Evolutionary conservation across 2,113 vertebrate genomes (phyloP).

Genomic region (human): DNA sequence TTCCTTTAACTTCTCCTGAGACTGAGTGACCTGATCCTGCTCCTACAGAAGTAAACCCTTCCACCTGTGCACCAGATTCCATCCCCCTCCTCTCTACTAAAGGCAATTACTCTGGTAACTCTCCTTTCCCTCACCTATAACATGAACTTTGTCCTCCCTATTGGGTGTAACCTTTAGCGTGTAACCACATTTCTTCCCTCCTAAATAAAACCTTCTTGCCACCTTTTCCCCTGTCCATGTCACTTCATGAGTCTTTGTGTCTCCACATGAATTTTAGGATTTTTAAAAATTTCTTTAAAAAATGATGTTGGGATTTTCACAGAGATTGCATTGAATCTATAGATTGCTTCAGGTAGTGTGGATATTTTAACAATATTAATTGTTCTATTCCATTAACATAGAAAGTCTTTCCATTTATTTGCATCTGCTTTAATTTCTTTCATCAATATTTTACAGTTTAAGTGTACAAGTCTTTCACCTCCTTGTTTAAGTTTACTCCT

Average conservation of each 20-base stretch:
- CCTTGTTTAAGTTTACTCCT: neutral
- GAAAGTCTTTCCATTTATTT: neutral
- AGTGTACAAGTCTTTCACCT: neutral
- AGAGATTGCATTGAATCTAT: neutral
- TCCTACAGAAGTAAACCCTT: neutral
- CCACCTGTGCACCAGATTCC: neutral
- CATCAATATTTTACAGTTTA: neutral
- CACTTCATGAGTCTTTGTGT: neutral
- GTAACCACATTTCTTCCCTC: neutral
- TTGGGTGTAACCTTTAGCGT: neutral
- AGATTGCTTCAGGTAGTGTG: neutral
- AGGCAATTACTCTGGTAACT: neutral
- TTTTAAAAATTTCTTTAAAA: neutral
- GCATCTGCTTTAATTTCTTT: neutral
- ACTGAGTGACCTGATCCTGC: neutral
- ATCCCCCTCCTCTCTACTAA: neutral
- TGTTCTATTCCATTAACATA: neutral
- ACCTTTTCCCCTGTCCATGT: neutral
- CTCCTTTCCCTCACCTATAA: neutral
- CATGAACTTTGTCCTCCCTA: neutral
- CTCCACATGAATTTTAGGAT: neutral
- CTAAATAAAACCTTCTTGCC: neutral
- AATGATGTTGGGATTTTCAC: neutral
- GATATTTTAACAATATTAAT: neutral
- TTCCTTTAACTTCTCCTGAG: neutral